Percentiles rank a stretch among this genome's conserved stretches.
These are phyloP conservation scores for Oikopleura dioica DNA, from an alignment of 23 tunicate species.

Conservation along the genomic window DNA sequence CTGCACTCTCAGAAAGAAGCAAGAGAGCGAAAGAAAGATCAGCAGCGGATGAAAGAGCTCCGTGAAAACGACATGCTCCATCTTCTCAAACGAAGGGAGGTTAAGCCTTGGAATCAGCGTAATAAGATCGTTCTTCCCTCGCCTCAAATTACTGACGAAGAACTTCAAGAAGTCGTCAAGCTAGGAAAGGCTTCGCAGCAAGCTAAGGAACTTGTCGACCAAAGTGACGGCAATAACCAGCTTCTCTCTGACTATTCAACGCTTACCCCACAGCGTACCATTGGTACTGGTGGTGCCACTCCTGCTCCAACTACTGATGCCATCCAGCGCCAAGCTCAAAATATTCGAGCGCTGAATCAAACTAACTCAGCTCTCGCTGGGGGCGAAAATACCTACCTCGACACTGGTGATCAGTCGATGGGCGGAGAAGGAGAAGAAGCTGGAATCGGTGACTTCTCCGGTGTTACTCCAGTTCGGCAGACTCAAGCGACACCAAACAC, in stretches of 20 bases:
- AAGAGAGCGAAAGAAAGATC: constrained; percentile 35
- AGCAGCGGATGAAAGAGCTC: constrained; percentile 35
- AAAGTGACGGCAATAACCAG: constrained; percentile 17
- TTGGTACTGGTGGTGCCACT: background rate
- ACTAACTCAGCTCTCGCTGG: constrained; percentile 85
- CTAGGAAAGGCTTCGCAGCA: constrained; percentile 62
- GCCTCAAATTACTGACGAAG: constrained; percentile 65
- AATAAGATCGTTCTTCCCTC: constrained; percentile 14
- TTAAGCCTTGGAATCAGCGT: constrained; percentile 8
- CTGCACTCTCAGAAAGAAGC: constrained; percentile 35
- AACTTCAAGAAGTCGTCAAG: constrained; percentile 89
- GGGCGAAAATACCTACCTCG: constrained; percentile 64
- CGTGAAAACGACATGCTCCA: constrained; percentile 28
- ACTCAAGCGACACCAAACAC: constrained; percentile 78
- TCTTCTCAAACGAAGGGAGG: background rate
- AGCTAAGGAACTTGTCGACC: constrained; percentile 48
- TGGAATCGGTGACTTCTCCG: constrained; percentile 47
- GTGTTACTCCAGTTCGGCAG: constrained; percentile 44
- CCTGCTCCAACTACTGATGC: background rate
- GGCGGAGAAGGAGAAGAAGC: background rate
- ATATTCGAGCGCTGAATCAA: constrained; percentile 62
- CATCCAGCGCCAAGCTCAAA: constrained; percentile 46
- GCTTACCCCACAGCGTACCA: background rate
- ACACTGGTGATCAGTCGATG: constrained; percentile 16
- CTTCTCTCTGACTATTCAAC: background rate